phyloP scores from a whole-genome alignment of 2,797 vertebrate genomes.

The Sebastes iracundus region DNA sequence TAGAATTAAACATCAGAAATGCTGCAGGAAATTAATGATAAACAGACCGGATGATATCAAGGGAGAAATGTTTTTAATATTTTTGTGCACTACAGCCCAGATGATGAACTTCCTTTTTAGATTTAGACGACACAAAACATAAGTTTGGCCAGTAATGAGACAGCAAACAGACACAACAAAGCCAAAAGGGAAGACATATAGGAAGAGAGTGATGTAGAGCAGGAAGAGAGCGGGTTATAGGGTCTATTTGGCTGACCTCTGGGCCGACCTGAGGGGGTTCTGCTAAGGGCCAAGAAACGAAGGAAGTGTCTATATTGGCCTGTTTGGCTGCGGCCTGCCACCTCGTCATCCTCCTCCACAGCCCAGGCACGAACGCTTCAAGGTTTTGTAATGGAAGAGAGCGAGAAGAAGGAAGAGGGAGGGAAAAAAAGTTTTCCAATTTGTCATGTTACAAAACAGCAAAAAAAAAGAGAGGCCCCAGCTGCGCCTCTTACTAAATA shows the following conservation, averaged over 20 bases:
- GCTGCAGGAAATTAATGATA: slow-evolving; percentile 1
- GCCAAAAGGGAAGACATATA: not conserved
- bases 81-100: not conserved
- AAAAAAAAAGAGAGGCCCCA: slow-evolving; percentile 39
- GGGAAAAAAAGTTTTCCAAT: slow-evolving; percentile 45
- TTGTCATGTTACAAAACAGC: slow-evolving; percentile 68
- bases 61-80: not conserved
- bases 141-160: slow-evolving; percentile 11
- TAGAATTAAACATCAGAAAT: not conserved
- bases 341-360: slow-evolving; percentile 55
- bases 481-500: slow-evolving; percentile 54
- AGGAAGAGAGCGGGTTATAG: not conserved
- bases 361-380: slow-evolving; percentile 30
- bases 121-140: not conserved
- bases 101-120: not conserved
- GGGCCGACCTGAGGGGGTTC: slow-evolving; percentile 28
- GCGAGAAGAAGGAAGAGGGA: slow-evolving; percentile 27
- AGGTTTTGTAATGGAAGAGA: slow-evolving; percentile 46
- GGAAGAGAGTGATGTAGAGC: not conserved
- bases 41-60: not conserved
- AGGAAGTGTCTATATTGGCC: slow-evolving; percentile 17
- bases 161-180: slow-evolving; percentile 18
- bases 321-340: slow-evolving; percentile 31
- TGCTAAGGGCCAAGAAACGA: slow-evolving; percentile 14
- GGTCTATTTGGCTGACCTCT: slow-evolving; percentile 37